Evolutionary conservation across 2,888 invertebrate species (phyloP), one percentile per base, ranked within the genome.

Genomic region (Erebia palarica): DNA sequence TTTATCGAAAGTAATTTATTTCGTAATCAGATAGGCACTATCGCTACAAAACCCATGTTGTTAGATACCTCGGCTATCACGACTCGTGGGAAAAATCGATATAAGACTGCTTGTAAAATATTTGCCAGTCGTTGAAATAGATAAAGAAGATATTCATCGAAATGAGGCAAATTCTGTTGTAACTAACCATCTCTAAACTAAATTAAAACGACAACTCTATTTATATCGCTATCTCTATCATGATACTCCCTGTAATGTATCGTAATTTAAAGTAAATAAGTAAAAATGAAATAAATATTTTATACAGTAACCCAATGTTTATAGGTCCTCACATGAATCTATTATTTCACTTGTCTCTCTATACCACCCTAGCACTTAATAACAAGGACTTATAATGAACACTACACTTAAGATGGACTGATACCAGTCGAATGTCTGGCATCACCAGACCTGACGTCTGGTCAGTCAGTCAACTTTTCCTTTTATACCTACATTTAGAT

Each of bases 381-480:
- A 36, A 36, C 53, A 36, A 58, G 14, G 65, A 55, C 55, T 16
- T 70, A 68, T 74, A 74, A 70, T 71, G 70, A 72, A 73, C 65
- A 49, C 21, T 64, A 71, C 71, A 61, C 67, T 67, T 64, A 60
- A 67, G 73, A 72, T 72, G 68, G 42, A 64, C 59, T 65, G 76
- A 76, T 76, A 74, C 71, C 70, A 73, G 70, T 76, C 51, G 79
- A 81, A 78, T 77, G 79, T 77, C 77, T 75, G 72, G 72, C 84
- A n/a, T n/a, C n/a, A n/a, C n/a, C n/a, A n/a, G n/a, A n/a, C n/a
- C n/a, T n/a, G n/a, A n/a, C n/a, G n/a, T 21, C 21, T 21, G 21
- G 21, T 21, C 21, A 21, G 21, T 21, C 21, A 21, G 21, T 21
- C 21, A 21, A 1, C 21, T 21, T 21, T 21, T 21, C 21, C 21